phyloP scores from a whole-genome alignment of 2,888 invertebrate genomes.

The Eupithecia dodoneata region DNA sequence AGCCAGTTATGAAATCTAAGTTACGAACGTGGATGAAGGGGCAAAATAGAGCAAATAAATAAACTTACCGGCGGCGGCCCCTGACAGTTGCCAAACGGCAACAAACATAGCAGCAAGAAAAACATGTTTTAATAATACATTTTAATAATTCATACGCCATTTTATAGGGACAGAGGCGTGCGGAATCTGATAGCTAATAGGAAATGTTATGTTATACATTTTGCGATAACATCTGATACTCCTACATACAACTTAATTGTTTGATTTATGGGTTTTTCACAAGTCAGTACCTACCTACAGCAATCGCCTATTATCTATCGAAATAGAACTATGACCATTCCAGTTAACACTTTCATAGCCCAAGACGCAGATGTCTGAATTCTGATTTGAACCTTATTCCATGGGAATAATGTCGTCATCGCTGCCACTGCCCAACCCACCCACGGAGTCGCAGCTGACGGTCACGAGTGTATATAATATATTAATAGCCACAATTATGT shows the following conservation, averaged over 20 bases:
- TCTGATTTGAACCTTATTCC: too few relatives aligned
- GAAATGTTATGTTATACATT: slow-evolving; percentile 17
- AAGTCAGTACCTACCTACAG: not conserved
- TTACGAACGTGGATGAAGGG: too few relatives aligned
- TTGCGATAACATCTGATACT: slow-evolving; percentile 14
- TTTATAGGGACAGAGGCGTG: slow-evolving; percentile 42
- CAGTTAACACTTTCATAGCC: not conserved
- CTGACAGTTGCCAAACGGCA: slow-evolving; percentile 33
- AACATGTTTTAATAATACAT: slow-evolving; percentile 38
- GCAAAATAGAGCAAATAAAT: not conserved
- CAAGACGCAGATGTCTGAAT: too few relatives aligned
- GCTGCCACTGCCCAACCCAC: too few relatives aligned
- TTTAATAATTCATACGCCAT: not conserved
- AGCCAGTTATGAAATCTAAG: too few relatives aligned
- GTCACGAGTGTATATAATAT: too few relatives aligned
- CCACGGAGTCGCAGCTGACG: too few relatives aligned
- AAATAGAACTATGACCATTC: not conserved
- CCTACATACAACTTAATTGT: slow-evolving; percentile 11
- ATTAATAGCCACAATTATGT: too few relatives aligned
- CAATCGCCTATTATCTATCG: not conserved
- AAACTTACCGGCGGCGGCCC: slow-evolving; percentile 38
- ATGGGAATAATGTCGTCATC: too few relatives aligned
- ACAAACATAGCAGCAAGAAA: slow-evolving; percentile 41
- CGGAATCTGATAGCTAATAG: slow-evolving; percentile 31
- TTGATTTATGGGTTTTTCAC: slow-evolving; percentile 28